Conservation (phyloP, 2,113 vertebrate genomes). For the Propithecus coquereli region DNA sequence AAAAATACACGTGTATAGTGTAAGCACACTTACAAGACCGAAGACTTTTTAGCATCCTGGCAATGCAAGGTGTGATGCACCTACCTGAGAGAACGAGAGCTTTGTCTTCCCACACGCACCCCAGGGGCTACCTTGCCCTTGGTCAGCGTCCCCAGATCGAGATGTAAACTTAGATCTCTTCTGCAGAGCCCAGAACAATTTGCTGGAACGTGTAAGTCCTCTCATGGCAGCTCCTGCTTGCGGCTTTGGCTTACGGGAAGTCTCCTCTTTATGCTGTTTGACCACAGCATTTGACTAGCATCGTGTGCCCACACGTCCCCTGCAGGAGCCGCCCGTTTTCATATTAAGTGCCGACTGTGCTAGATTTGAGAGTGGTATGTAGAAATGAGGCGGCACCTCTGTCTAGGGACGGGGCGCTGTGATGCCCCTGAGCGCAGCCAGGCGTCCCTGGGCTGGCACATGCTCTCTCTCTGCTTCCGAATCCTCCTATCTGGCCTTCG, state of each 20-base stretch:
- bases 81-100: too few species aligned
- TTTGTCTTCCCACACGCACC: neutral
- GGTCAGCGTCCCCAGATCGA: neutral
- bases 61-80: neutral
- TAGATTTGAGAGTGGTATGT: neutral
- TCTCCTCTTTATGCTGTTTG: neutral
- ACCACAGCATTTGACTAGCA: neutral
- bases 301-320: neutral
- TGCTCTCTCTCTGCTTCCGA: fast-evolving
- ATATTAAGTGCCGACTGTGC: neutral
- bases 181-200: neutral
- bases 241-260: neutral
- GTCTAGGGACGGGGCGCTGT: neutral
- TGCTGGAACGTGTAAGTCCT: neutral
- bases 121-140: neutral
- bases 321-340: neutral
- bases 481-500: neutral
- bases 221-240: neutral
- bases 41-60: neutral
- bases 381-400: neutral
- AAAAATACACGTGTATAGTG: neutral
- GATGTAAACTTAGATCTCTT: neutral
- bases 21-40: neutral
- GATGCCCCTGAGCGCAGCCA: neutral
- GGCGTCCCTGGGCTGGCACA: neutral